Evolutionary conservation across 1,140 invertebrate species (phyloP).

Genomic region (Palaemon carinicauda): DNA sequence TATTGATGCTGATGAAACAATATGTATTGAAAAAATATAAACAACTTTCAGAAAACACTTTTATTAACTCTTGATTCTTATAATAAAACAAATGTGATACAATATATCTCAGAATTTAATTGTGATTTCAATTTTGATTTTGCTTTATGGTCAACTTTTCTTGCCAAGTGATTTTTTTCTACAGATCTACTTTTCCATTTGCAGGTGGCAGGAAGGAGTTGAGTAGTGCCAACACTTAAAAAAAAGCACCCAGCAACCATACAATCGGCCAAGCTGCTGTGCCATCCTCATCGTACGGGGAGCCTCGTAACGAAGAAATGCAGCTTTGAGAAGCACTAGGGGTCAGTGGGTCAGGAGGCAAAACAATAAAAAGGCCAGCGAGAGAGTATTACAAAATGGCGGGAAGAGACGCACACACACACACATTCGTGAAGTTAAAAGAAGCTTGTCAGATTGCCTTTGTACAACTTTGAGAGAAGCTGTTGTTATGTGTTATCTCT

Average conservation of each 20-base stretch:
- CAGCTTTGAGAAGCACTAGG: conserved; percentile 40
- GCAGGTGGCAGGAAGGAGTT: conserved; percentile 44
- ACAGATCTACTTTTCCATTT: background rate
- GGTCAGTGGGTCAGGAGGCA: conserved; percentile 46
- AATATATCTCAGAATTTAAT: too few species aligned
- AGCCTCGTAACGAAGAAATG: conserved; percentile 17
- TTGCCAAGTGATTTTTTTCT: too few species aligned
- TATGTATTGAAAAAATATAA: too few species aligned
- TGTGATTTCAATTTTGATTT: too few species aligned
- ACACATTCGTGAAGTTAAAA: background rate
- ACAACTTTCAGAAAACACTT: too few species aligned
- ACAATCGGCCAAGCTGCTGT: conserved; percentile 32
- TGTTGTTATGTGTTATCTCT: too few species aligned
- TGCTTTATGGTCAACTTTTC: too few species aligned
- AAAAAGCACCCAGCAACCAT: conserved; percentile 37
- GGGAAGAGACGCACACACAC: background rate
- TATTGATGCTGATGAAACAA: too few species aligned
- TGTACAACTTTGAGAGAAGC: too few species aligned
- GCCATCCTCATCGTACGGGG: conserved; percentile 26
- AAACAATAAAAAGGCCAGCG: background rate
- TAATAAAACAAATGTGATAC: too few species aligned
- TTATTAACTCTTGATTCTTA: too few species aligned
- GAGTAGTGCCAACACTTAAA: conserved; percentile 36
- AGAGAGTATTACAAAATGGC: background rate
- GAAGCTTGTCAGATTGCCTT: too few species aligned